These are phyloP conservation scores for Uromys caudimaculatus DNA, from an alignment of 2,797 vertebrate genomes.

Conservation along the genomic window DNA sequence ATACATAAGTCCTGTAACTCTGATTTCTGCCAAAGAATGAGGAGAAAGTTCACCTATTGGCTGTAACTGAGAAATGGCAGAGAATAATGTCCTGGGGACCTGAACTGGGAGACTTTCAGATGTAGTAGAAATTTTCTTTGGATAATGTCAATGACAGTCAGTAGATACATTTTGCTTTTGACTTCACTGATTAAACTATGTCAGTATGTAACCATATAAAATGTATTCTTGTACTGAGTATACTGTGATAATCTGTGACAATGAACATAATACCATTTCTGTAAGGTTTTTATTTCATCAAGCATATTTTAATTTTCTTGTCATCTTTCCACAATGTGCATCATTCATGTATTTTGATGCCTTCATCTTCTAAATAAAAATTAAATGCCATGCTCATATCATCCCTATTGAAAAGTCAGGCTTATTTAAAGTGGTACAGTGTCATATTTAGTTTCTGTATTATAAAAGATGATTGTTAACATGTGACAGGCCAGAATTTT, in stretches of 20 bases:
- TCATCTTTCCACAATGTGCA: not conserved
- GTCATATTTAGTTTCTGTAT: conserved; percentile 58
- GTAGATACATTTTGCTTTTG: not conserved
- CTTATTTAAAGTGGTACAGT: conserved; percentile 53
- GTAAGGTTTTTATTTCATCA: conserved; percentile 46
- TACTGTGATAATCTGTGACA: not conserved
- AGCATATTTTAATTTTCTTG: not conserved
- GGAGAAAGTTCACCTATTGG: not conserved
- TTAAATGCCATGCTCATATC: conserved; percentile 22
- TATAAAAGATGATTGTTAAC: conserved; percentile 56
- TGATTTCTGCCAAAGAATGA: not conserved
- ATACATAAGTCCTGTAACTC: not conserved
- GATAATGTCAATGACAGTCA: not conserved
- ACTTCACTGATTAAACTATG: not conserved
- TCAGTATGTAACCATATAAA: not conserved
- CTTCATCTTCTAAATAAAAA: conserved; percentile 59
- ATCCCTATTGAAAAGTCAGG: conserved; percentile 9
- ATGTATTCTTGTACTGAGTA: not conserved
- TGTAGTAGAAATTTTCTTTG: not conserved
- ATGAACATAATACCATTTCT: conserved; percentile 22
- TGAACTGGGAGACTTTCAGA: not conserved
- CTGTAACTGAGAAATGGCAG: not conserved
- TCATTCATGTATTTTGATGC: conserved; percentile 30
- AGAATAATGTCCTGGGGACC: not conserved
- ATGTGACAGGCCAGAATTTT: conserved; percentile 65